Conservation (phyloP, 2,113 vertebrate species). For the Uropsilus gracilis region DNA sequence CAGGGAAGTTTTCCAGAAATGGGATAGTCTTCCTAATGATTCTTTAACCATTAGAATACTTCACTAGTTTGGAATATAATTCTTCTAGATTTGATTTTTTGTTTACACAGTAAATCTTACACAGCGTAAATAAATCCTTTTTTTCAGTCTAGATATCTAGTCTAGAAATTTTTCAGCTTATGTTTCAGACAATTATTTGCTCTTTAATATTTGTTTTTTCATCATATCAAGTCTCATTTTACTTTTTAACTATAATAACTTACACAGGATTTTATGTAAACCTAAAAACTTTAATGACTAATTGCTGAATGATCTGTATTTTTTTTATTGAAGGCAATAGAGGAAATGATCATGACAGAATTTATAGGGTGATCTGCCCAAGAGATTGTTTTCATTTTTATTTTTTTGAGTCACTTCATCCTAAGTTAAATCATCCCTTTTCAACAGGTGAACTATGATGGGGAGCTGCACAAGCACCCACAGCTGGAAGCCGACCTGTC, state of each 20-base stretch:
- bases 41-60: neutral
- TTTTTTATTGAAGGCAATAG: neutral
- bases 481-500: slow-evolving; percentile 92
- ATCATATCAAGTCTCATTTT: neutral
- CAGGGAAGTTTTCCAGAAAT: neutral
- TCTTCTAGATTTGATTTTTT: neutral
- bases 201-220: neutral
- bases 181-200: neutral
- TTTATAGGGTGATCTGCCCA: neutral
- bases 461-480: slow-evolving; percentile 93
- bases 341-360: neutral
- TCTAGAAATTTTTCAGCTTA: neutral
- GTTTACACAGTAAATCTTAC: neutral
- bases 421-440: neutral
- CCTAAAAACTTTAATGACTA: neutral
- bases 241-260: neutral
- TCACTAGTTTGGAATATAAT: neutral
- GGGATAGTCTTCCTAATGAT: neutral
- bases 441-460: slow-evolving; percentile 91
- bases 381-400: neutral
- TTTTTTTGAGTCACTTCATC: neutral
- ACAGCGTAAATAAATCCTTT: neutral
- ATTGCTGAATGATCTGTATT: neutral
- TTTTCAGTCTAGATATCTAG: neutral
- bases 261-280: neutral